Conservation (phyloP, 35 echinoderm and acorn worm genomes). For the Ophioderma brevispina region DNA sequence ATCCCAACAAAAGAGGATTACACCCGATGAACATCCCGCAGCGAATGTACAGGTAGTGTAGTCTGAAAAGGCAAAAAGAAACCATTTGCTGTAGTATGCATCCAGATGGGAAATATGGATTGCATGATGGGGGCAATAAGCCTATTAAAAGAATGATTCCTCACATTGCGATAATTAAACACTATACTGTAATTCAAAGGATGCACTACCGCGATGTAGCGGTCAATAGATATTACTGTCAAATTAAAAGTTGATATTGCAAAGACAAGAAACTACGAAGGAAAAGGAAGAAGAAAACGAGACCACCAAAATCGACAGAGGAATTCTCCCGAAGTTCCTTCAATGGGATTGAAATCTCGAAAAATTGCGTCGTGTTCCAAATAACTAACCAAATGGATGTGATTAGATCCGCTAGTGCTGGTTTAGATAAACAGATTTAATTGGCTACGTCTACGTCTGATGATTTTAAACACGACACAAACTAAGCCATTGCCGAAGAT, state of each 20-base stretch:
- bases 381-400: constrained; percentile 68
- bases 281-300: too few species aligned
- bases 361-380: constrained; percentile 56
- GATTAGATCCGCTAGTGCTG: constrained; percentile 73
- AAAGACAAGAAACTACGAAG: constrained; percentile 87
- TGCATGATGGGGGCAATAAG: constrained; percentile 69
- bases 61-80: constrained; percentile 7
- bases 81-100: neutral
- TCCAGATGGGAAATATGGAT: constrained; percentile 69
- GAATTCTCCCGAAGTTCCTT: constrained; percentile 52
- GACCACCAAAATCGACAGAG: constrained; percentile 92
- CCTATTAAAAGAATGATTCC: constrained; percentile 46
- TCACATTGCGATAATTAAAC: constrained; percentile 65
- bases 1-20: constrained; percentile 69
- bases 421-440: constrained; percentile 79
- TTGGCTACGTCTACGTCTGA: constrained; percentile 54
- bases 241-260: constrained; percentile 78
- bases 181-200: constrained; percentile 57
- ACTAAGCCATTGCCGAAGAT: constrained; percentile 75
- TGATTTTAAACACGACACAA: constrained; percentile 56
- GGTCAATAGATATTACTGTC: constrained; percentile 69
- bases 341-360: constrained; percentile 3
- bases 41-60: constrained; percentile 52
- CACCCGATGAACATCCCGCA: constrained; percentile 46
- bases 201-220: constrained; percentile 75